phyloP scores from a whole-genome alignment of 2,113 vertebrate genomes.

The Donacobius atricapilla region DNA sequence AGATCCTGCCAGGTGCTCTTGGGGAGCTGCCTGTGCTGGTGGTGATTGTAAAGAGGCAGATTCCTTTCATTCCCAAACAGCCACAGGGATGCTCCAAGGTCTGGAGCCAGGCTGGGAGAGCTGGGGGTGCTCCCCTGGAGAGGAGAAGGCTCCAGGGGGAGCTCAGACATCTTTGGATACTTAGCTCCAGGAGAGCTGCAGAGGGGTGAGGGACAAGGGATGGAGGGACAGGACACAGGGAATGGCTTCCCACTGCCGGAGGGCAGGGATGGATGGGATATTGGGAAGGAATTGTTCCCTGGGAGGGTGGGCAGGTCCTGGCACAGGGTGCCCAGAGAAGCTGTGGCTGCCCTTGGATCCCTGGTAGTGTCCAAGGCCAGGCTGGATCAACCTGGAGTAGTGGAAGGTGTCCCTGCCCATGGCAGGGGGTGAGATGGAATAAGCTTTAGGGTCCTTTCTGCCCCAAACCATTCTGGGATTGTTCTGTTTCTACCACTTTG shows the following conservation, averaged over 20 bases:
- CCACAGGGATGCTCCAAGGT: background rate
- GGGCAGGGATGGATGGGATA: background rate
- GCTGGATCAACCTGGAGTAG: rapidly evolving
- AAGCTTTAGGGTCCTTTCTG: background rate
- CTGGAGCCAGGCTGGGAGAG: background rate
- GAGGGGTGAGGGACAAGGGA: background rate
- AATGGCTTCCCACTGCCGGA: background rate
- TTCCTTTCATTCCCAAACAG: background rate
- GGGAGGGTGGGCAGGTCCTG: background rate
- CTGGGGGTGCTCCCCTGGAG: background rate
- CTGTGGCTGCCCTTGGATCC: background rate
- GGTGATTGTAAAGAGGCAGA: background rate
- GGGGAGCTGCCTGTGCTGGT: background rate
- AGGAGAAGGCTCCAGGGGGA: background rate
- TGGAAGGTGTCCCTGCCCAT: background rate
- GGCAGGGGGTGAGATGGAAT: rapidly evolving
- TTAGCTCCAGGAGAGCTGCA: background rate
- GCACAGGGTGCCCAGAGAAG: background rate
- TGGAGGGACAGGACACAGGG: background rate
- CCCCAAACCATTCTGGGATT: background rate
- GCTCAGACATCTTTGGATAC: no score
- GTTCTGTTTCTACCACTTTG: background rate
- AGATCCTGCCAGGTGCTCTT: background rate
- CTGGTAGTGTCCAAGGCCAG: background rate
- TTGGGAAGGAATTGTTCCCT: background rate